These are phyloP conservation scores for Puffinus mauretanicus DNA, from an alignment of 2,113 vertebrate genomes.

Conservation along the genomic window DNA sequence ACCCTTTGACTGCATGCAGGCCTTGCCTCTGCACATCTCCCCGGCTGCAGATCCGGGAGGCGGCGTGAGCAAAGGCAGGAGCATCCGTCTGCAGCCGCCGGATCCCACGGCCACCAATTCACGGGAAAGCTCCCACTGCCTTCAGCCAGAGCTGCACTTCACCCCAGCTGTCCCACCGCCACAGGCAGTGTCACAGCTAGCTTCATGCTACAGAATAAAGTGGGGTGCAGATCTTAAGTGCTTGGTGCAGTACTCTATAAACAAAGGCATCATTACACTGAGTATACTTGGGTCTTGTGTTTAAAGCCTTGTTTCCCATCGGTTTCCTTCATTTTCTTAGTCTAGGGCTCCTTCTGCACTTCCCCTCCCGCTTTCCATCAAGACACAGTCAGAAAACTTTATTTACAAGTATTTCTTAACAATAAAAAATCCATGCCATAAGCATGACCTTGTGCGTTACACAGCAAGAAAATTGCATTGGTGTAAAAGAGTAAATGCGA, in stretches of 20 bases:
- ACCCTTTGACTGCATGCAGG: not conserved
- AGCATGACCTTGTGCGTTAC: not conserved
- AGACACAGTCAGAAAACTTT: not conserved
- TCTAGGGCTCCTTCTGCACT: not conserved
- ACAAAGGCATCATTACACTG: not conserved
- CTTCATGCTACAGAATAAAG: accelerated
- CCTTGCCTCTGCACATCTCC: too few species aligned
- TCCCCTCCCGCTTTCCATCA: not conserved
- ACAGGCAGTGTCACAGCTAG: accelerated
- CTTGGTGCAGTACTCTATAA: not conserved
- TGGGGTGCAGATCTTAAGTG: accelerated
- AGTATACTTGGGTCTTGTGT: not conserved
- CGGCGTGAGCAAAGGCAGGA: accelerated
- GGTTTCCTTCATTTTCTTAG: not conserved
- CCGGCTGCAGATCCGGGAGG: too few species aligned
- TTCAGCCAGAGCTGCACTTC: not conserved
- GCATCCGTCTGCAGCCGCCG: accelerated
- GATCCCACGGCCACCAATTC: not conserved
- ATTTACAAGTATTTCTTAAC: not conserved
- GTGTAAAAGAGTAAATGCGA: not conserved
- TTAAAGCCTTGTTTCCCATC: accelerated
- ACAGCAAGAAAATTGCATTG: not conserved
- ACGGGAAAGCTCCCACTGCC: not conserved
- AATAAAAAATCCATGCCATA: not conserved
- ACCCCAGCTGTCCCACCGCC: not conserved